A percentile compares a stretch with the other conserved stretches of the same genome.
These are phyloP conservation scores for Ceraclea dissimilis DNA, from an alignment of 2,888 invertebrate species.

Conservation along the genomic window DNA sequence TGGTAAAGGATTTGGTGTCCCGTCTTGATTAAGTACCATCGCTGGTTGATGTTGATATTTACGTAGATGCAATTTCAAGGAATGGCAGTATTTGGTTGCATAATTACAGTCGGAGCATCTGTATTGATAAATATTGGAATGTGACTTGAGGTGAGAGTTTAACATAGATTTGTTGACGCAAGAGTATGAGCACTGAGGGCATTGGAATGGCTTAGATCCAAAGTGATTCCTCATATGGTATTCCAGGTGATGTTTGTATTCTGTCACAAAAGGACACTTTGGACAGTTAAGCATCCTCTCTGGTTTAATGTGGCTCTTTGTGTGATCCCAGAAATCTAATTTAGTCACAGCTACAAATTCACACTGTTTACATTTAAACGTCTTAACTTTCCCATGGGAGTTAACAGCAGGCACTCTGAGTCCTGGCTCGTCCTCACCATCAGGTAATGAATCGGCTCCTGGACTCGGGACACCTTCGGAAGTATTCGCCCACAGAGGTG, in stretches of 20 bases:
- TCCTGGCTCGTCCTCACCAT: slow-evolving; percentile 52
- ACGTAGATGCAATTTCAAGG: slow-evolving; percentile 87
- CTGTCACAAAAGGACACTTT: slow-evolving; percentile 94
- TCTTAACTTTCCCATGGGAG: slow-evolving; percentile 78
- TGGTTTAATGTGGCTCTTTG: slow-evolving; percentile 81
- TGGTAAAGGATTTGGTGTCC: slow-evolving; percentile 78
- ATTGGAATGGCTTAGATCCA: slow-evolving; percentile 93
- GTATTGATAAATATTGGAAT: slow-evolving; percentile 87
- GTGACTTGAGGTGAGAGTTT: slow-evolving; percentile 95
- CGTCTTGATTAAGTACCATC: slow-evolving; percentile 82
- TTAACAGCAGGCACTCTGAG: slow-evolving; percentile 58
- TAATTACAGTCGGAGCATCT: slow-evolving; percentile 90
- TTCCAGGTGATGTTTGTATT: slow-evolving; percentile 97
- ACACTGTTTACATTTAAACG: slow-evolving; percentile 90
- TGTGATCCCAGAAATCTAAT: slow-evolving; percentile 90
- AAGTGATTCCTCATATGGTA: slow-evolving; percentile 94
- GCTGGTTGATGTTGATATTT: slow-evolving; percentile 89
- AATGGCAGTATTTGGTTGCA: slow-evolving; percentile 97
- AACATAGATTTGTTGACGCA: slow-evolving; percentile 99
- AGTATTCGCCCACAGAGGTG: slow-evolving; percentile 16
- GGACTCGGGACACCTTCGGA: slow-evolving; percentile 22
- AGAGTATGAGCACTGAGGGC: slow-evolving; percentile 78
- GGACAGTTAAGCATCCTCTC: slow-evolving; percentile 88
- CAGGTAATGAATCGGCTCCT: slow-evolving; percentile 27
- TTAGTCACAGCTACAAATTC: slow-evolving; percentile 78